Conservation (phyloP, 2,113 vertebrate genomes). For the Coracopsis vasa region DNA sequence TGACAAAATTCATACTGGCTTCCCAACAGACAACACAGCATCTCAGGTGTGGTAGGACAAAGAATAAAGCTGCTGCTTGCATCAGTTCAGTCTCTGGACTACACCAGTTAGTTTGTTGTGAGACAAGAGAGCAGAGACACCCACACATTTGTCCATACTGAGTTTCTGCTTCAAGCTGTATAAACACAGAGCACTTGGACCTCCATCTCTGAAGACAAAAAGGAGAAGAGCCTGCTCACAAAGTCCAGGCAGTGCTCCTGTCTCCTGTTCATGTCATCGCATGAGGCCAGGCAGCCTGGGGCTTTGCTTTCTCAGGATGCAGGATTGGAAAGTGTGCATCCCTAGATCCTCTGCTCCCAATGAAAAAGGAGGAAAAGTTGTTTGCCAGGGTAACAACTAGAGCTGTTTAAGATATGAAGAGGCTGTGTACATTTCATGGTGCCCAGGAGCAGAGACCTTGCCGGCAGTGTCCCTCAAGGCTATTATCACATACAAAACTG, state of each 20-base stretch:
- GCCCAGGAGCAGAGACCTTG: neutral
- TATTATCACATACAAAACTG: neutral
- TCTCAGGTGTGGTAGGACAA: neutral
- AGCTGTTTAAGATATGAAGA: neutral
- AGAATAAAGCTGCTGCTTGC: neutral
- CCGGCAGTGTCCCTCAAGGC: neutral
- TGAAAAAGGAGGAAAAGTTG: neutral
- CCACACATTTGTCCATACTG: neutral
- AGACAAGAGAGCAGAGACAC: neutral
- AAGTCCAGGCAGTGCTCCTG: neutral
- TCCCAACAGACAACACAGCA: neutral
- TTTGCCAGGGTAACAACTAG: neutral
- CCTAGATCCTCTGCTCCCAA: neutral
- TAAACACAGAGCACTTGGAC: neutral
- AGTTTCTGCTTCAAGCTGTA: neutral
- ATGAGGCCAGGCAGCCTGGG: rapidly evolving
- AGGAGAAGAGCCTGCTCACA: neutral
- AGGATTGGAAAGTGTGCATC: neutral
- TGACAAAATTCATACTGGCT: neutral
- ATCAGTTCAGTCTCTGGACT: neutral
- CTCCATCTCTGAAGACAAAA: neutral
- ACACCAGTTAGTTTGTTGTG: neutral
- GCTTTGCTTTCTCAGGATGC: neutral
- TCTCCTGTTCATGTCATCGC: neutral
- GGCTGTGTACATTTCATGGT: neutral